Base-by-base conservation (phyloP, 2,797 vertebrate genomes). In the Sardinella longiceps region DNA sequence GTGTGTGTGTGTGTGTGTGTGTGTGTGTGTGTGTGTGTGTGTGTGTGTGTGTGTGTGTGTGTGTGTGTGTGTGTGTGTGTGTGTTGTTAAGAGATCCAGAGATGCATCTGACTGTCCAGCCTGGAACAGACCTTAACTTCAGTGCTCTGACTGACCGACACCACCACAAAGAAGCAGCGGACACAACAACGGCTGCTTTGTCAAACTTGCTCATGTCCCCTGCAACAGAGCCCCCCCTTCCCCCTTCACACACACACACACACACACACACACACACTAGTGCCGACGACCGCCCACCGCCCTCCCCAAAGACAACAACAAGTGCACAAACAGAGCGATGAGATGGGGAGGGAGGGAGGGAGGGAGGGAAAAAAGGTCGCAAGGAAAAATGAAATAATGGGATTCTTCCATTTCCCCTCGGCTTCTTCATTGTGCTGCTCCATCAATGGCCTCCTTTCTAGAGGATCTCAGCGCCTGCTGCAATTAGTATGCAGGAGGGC, bases 381-480 rank as follows among this genome's bases (percentile, higher is more conserved):
- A 87, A 83, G 89, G 87, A 91, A 90, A 92, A 89, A 91, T 86
- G 46, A 92, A 92, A 94, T 94, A 93, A 95, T 93, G 88, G 90
- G 90, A 93, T 92, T 92, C 92, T 89, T 92, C 92, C 91, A 88
- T 89, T 92, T 90, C 89, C 90, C 90, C 87, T 81, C 88, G 90
- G 89, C 90, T 87, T 91, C 90, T 88, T 91, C 88, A 92, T 95
- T 96, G 95, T 95, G 88, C 88, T 86, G 86, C 23, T n/a, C 88
- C 84, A 89, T 95, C 94, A 96, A 96, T 94, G 90, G 89, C 85
- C 33, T 88, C 91, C 94, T 93, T 91, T 95, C 90, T 94, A 83
- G 51, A n/a, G 10, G 58, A n/a, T 84, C 86, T 87, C n/a, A n/a
- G n/a, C n/a, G 48, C 39, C 60, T n/a, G 84, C 77, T 56, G 58